Base-by-base conservation (phyloP, 2,888 invertebrate species). In the Phaonia tiefii region DNA sequence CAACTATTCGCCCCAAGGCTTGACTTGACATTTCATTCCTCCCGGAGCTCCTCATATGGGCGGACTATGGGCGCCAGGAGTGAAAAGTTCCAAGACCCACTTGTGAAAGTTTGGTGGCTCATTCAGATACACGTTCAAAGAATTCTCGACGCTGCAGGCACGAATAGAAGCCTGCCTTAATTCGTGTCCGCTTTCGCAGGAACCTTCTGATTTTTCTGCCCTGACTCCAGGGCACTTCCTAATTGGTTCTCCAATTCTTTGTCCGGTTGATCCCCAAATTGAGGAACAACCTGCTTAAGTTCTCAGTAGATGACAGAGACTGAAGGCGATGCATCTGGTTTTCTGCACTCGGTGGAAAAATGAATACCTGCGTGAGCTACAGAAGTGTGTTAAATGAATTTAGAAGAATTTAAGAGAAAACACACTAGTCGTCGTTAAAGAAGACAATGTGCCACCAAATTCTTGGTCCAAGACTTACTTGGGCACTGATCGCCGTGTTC, bases 331-430 rank as follows among this genome's bases (percentile, higher is more conserved):
- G 5, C 22, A 46, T 13, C 49, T 58, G 20, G 37, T 25, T 10
- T 49, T 75, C 31, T 69, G 67, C 37, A 11, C 20, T 13, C n/a
- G 67, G 4, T 69, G 67, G 67, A 67, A 60, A 49, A 60, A 15
- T 7, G 67, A 75, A 15, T 65, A 70, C 10, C n/a, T 75, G 2
- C 54, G 65, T 1, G 70, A 75, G 26, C 17, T 75, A 0, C 39
- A 17, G 5, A 75, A 70, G 17, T 39, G 60, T 2, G 37, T 39
- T 11, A 75, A 75, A 54, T 63, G 63, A 42, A 39, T 42, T 42
- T 3, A 63, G 22, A 11, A 39, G n/a, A 42, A 63, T 15, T 20
- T 63, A 20, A 42, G 42, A 11, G n/a, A n/a, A n/a, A n/a, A n/a
- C n/a, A n/a, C n/a, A n/a, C n/a, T n/a, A n/a, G n/a, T n/a, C n/a